Percentiles rank a stretch among this genome's conserved stretches.
phyloP scores from a whole-genome alignment of 2,113 vertebrate genomes.

The Salminus brasiliensis region DNA sequence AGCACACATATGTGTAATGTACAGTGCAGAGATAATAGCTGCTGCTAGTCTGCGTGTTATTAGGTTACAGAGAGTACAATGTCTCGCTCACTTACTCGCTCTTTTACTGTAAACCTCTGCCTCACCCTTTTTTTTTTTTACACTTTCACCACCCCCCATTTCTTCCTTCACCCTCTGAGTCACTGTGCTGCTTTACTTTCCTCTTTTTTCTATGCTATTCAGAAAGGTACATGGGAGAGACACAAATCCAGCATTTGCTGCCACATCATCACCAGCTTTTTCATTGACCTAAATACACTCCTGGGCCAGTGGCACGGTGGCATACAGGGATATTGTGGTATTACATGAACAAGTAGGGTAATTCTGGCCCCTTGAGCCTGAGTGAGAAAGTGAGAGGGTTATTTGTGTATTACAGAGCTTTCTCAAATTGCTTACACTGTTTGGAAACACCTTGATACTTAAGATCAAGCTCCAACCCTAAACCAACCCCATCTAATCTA shows the following conservation, averaged over 20 bases:
- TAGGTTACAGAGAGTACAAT: slow-evolving; percentile 6
- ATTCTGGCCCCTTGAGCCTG: slow-evolving; percentile 59
- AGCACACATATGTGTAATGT: not conserved
- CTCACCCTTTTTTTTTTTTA: not conserved
- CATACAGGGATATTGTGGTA: slow-evolving; percentile 63
- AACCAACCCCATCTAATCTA: no score
- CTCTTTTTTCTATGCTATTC: not conserved
- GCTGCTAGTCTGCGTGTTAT: not conserved
- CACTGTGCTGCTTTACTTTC: slow-evolving; percentile 7
- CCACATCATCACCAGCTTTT: slow-evolving; percentile 55
- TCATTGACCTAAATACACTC: slow-evolving; percentile 69
- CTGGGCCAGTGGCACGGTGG: slow-evolving; percentile 53
- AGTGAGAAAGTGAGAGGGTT: slow-evolving; percentile 12
- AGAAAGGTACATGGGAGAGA: not conserved
- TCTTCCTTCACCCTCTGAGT: not conserved
- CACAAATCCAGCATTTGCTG: slow-evolving; percentile 58
- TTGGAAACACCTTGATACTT: no score
- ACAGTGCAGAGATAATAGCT: slow-evolving; percentile 20
- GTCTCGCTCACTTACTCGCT: not conserved
- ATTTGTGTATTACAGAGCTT: slow-evolving; percentile 44
- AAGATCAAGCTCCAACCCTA: no score
- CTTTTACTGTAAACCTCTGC: not conserved
- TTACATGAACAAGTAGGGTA: slow-evolving; percentile 66
- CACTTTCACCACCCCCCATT: not conserved
- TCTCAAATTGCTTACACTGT: slow-evolving; percentile 57